phyloP scores from a whole-genome alignment of 2,113 vertebrate genomes.

The Carassius gibelio region DNA sequence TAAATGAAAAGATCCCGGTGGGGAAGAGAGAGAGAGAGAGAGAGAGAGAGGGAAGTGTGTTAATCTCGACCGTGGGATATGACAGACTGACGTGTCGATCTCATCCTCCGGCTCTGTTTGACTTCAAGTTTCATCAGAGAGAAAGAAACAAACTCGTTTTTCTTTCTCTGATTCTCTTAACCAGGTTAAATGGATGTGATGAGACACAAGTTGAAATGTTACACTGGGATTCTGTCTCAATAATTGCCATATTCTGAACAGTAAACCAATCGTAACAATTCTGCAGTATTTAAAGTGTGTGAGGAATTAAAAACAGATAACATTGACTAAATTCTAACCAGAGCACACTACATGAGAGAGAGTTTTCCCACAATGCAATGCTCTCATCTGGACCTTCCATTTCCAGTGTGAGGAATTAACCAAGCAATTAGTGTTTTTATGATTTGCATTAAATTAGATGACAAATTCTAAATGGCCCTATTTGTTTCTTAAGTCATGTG shows the following conservation, averaged over 20 bases:
- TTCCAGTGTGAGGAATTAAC: background rate
- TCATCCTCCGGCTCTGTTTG: background rate
- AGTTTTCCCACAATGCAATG: background rate
- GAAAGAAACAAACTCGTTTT: background rate
- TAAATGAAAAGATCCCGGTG: constrained; percentile 5
- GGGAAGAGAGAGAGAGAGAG: background rate
- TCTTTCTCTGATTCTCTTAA: background rate
- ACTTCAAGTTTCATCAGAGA: background rate
- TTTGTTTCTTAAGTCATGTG: background rate
- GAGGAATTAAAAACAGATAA: no score
- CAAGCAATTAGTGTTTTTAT: background rate
- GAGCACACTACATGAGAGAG: background rate
- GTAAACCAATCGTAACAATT: no score
- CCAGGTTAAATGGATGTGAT: background rate
- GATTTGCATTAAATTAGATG: background rate
- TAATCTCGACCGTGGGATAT: constrained; percentile 17
- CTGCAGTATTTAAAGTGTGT: no score
- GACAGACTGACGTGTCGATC: background rate
- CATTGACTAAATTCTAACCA: no score
- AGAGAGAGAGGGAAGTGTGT: background rate
- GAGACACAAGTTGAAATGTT: background rate
- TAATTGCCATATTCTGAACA: background rate
- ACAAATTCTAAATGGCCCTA: background rate
- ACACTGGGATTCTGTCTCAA: background rate
- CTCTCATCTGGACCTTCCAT: background rate